Conservation (phyloP, 2,888 invertebrate genomes). For the Teleiodes luculella region DNA sequence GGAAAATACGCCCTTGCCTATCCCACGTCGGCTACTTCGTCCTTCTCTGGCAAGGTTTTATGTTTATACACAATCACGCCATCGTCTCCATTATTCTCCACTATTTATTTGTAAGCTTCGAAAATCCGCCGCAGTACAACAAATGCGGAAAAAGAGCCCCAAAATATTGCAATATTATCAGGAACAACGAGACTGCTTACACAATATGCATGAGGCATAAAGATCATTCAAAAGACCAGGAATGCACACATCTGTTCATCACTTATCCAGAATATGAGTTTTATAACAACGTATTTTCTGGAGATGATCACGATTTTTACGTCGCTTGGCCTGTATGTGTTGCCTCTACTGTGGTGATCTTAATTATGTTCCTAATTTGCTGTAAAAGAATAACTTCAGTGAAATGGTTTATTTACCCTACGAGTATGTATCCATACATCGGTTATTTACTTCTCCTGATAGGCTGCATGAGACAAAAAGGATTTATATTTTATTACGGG, state of each 20-base stretch:
- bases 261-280: slow-evolving; percentile 65
- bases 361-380: slow-evolving; percentile 41
- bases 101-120: slow-evolving; percentile 63
- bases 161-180: slow-evolving; percentile 43
- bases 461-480: slow-evolving; percentile 63
- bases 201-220: slow-evolving; percentile 48
- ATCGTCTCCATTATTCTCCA: slow-evolving; percentile 49
- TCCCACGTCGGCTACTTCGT: slow-evolving; percentile 57
- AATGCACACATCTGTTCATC: slow-evolving; percentile 30
- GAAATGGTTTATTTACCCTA: slow-evolving; percentile 35
- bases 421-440: slow-evolving; percentile 40
- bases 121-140: slow-evolving; percentile 55
- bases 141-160: slow-evolving; percentile 52
- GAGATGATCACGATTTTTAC: slow-evolving; percentile 21
- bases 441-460: slow-evolving; percentile 44
- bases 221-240: slow-evolving; percentile 9
- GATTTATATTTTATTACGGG: slow-evolving; percentile 47
- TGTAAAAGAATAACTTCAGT: slow-evolving; percentile 46
- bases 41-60: slow-evolving; percentile 45
- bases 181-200: slow-evolving; percentile 51
- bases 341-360: slow-evolving; percentile 44
- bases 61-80: slow-evolving; percentile 44
- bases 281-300: slow-evolving; percentile 41
- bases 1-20: slow-evolving; percentile 52
- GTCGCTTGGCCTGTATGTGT: slow-evolving; percentile 59